phyloP scores from a whole-genome alignment of 37 sponge, comb jelly and placozoan species.

The Diacarnus erythraeanus region DNA sequence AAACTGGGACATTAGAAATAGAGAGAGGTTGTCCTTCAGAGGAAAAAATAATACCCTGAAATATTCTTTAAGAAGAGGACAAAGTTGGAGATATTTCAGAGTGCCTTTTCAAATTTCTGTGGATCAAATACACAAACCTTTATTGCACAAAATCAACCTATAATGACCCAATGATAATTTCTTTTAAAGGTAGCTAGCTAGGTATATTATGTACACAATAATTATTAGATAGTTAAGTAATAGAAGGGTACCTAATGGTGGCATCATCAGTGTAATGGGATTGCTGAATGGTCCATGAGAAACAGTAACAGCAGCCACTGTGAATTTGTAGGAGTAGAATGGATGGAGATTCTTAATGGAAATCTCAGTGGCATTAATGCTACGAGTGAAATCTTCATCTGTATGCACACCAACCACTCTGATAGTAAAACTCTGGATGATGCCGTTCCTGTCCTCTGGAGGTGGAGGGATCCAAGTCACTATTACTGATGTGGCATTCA shows the following conservation, averaged over 20 bases:
- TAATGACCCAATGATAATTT: not conserved
- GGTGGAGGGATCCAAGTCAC: slow-evolving; percentile 20
- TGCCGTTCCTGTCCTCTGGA: slow-evolving; percentile 15
- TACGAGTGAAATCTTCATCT: not conserved
- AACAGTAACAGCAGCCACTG: slow-evolving; percentile 8
- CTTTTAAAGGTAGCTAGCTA: not conserved
- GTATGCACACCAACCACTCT: not conserved
- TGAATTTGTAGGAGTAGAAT: slow-evolving; percentile 5
- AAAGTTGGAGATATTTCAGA: too few species aligned
- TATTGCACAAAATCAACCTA: not conserved
- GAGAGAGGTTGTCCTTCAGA: too few species aligned
- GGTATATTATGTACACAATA: not conserved
- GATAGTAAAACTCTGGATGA: slow-evolving; percentile 13
- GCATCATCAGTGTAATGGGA: not conserved
- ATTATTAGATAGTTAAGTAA: not conserved
- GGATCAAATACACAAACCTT: too few species aligned
- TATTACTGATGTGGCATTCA: not conserved
- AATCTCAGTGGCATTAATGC: not conserved
- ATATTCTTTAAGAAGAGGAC: too few species aligned
- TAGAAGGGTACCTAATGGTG: slow-evolving; percentile 4
- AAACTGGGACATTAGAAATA: too few species aligned
- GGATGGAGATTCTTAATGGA: slow-evolving; percentile 7
- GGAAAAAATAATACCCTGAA: too few species aligned
- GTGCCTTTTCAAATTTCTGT: too few species aligned
- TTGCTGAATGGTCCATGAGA: slow-evolving; percentile 5